These are phyloP conservation scores for Sitobion miscanthi DNA, from an alignment of 1,140 invertebrate species.

Conservation along the genomic window DNA sequence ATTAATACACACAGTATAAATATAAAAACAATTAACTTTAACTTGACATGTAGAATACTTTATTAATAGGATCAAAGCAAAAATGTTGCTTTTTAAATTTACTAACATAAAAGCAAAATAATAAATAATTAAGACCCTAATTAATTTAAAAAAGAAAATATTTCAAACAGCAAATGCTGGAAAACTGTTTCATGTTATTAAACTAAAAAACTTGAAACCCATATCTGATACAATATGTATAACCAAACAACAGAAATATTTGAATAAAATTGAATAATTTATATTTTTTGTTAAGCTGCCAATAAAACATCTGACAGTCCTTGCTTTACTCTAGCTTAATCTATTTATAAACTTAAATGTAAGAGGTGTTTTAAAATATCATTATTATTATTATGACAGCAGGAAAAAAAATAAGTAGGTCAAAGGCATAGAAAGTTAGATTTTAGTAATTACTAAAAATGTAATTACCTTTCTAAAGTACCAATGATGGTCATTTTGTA, in stretches of 20 bases:
- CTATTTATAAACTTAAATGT: conserved; percentile 29
- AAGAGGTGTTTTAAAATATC: conserved; percentile 1
- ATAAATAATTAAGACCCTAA: no score
- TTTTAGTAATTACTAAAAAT: conserved; percentile 26
- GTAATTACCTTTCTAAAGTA: not conserved
- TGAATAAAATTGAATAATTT: not conserved
- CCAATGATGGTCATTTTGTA: not conserved
- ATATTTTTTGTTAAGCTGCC: conserved; percentile 8
- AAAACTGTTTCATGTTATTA: no score
- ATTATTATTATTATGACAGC: conserved; percentile 32
- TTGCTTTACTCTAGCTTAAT: not conserved
- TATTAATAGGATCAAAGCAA: no score
- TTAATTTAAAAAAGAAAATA: no score
- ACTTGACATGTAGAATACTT: no score
- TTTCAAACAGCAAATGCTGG: no score
- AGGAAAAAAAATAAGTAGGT: conserved; percentile 4
- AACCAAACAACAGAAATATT: not conserved
- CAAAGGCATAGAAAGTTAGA: conserved; percentile 23
- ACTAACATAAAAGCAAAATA: no score
- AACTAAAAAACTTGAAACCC: not conserved
- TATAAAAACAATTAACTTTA: no score
- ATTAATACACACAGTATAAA: no score
- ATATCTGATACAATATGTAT: not conserved
- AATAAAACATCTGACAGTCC: not conserved
- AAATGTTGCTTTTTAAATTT: no score